These are phyloP conservation scores for Agriotes lineatus DNA, from an alignment of 2,888 invertebrate species.

Conservation along the genomic window DNA sequence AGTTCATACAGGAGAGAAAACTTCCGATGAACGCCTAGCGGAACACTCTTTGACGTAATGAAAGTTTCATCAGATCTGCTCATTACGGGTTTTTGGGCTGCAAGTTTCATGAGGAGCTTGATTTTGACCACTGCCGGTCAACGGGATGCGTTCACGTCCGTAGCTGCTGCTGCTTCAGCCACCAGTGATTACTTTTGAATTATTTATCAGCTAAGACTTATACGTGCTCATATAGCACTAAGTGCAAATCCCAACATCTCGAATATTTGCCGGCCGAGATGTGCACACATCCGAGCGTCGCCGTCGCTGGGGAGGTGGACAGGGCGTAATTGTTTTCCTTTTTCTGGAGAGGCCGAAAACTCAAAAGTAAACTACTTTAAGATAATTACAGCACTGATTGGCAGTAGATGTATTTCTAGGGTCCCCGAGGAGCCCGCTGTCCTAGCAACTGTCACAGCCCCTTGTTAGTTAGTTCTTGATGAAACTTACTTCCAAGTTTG, in stretches of 20 bases:
- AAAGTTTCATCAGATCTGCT: slow-evolving; percentile 63
- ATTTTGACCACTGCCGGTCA: slow-evolving; percentile 49
- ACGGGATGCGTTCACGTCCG: slow-evolving; percentile 39
- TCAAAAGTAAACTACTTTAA: slow-evolving; percentile 61
- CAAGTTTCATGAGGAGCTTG: slow-evolving; percentile 59
- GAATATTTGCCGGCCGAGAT: neutral
- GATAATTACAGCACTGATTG: slow-evolving; percentile 64
- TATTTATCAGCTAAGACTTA: slow-evolving; percentile 30
- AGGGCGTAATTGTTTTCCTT: slow-evolving; percentile 30
- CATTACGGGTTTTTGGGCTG: slow-evolving; percentile 62
- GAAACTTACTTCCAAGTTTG: slow-evolving; percentile 44
- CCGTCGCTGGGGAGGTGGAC: neutral
- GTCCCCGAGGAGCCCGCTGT: slow-evolving; percentile 54
- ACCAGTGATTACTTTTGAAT: slow-evolving; percentile 35
- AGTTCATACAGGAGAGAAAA: too few relatives aligned
- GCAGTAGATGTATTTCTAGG: slow-evolving; percentile 58
- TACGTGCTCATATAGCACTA: slow-evolving; percentile 16
- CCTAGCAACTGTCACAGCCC: slow-evolving; percentile 58
- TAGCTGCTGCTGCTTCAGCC: slow-evolving; percentile 29
- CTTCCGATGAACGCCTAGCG: slow-evolving; percentile 17
- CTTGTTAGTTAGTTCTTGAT: slow-evolving; percentile 49
- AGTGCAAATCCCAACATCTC: slow-evolving; percentile 16
- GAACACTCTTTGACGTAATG: slow-evolving; percentile 51
- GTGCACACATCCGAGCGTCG: neutral
- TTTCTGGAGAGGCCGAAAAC: slow-evolving; percentile 34